Conservation (phyloP, 2,113 vertebrate species). For the Melanostigma gelatinosum region DNA sequence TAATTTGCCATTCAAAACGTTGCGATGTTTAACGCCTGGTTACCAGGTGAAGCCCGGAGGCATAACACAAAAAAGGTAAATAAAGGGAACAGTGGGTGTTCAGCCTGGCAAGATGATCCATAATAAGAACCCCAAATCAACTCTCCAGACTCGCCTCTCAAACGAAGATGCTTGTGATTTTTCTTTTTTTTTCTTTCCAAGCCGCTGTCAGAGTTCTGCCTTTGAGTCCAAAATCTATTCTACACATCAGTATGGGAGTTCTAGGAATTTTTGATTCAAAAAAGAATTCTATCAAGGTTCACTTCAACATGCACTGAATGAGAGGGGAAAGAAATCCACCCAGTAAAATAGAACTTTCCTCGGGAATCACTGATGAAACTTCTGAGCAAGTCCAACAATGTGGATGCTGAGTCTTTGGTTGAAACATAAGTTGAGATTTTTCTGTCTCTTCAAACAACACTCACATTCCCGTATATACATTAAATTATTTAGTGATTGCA, state of each 20-base stretch:
- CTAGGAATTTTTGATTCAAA: neutral
- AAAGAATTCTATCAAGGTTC: neutral
- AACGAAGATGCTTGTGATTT: too few species aligned
- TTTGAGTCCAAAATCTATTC: too few species aligned
- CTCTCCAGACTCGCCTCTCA: neutral
- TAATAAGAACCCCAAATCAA: neutral
- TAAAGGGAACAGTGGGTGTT: neutral
- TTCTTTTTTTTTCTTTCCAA: too few species aligned
- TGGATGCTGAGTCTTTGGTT: neutral
- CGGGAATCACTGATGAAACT: neutral
- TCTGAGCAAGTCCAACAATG: neutral
- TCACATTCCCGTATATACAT: neutral
- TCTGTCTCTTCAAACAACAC: neutral
- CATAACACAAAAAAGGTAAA: neutral
- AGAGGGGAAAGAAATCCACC: too few species aligned
- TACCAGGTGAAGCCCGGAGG: too few species aligned
- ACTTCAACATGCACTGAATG: neutral
- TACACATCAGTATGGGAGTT: too few species aligned
- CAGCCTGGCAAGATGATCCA: neutral
- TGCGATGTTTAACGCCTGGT: neutral
- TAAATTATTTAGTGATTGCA: neutral
- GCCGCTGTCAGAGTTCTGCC: too few species aligned
- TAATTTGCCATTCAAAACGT: neutral
- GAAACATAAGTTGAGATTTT: neutral
- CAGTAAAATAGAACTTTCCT: neutral